Conservation (phyloP, 2,797 vertebrate species). For the Phataginus tricuspis region DNA sequence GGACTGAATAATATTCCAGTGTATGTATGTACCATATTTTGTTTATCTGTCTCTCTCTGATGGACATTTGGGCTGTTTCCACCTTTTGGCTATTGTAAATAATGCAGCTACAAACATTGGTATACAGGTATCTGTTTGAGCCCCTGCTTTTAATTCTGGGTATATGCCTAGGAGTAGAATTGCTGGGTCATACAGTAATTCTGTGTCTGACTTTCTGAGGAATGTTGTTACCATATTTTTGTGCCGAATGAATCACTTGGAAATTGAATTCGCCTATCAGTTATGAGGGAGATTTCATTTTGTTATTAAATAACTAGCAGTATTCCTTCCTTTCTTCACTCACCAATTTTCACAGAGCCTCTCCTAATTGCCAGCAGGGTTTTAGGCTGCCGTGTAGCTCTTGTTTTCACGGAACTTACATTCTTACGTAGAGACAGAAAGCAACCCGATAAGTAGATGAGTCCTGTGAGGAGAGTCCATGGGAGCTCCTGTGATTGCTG, state of each 20-base stretch:
- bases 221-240: background rate
- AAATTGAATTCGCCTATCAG: background rate
- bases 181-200: background rate
- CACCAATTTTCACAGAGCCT: fast-evolving
- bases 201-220: background rate
- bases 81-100: fast-evolving
- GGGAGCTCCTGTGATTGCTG: fast-evolving
- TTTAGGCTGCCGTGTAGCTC: fast-evolving
- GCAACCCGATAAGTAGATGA: fast-evolving
- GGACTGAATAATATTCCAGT: background rate
- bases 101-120: fast-evolving
- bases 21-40: fast-evolving
- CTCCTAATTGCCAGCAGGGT: no score
- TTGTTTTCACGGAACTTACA: fast-evolving
- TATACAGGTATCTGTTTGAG: fast-evolving
- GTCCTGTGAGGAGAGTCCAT: fast-evolving
- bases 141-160: background rate
- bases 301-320: background rate
- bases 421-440: background rate
- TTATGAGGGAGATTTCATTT: background rate
- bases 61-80: background rate
- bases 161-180: background rate
- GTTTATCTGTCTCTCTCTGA: fast-evolving
- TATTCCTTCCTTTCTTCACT: no score
- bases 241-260: background rate